These are phyloP conservation scores for Spheniscus humboldti DNA, from an alignment of 2,797 vertebrate species.

Conservation along the genomic window DNA sequence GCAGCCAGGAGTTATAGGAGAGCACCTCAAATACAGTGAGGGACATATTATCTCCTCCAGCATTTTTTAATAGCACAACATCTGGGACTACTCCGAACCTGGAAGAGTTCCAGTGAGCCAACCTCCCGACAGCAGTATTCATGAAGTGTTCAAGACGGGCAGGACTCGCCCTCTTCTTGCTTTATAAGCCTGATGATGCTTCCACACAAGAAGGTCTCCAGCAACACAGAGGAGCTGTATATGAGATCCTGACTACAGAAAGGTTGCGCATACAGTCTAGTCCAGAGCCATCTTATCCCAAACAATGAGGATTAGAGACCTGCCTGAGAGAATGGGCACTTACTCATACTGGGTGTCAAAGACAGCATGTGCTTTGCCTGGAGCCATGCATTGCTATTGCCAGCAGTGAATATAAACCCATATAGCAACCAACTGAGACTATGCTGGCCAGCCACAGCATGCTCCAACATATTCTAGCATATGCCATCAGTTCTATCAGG, in stretches of 20 bases:
- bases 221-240: neutral
- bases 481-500: neutral
- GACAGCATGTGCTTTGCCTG: neutral
- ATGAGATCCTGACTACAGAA: neutral
- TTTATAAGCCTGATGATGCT: neutral
- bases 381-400: neutral
- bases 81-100: neutral
- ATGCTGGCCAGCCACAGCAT: neutral
- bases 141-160: neutral
- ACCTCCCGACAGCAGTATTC: neutral
- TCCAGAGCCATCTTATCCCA: neutral
- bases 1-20: neutral
- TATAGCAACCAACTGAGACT: neutral
- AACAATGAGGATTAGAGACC: neutral
- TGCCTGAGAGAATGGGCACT: neutral
- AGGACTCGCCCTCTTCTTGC: neutral
- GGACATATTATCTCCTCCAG: neutral
- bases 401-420: neutral
- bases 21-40: neutral
- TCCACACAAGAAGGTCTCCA: neutral
- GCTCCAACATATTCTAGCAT: neutral
- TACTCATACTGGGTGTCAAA: neutral
- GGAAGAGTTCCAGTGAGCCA: neutral
- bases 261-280: neutral
- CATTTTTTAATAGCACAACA: neutral